Conservation (phyloP, 2,113 vertebrate species). For the Pogona vitticeps region DNA sequence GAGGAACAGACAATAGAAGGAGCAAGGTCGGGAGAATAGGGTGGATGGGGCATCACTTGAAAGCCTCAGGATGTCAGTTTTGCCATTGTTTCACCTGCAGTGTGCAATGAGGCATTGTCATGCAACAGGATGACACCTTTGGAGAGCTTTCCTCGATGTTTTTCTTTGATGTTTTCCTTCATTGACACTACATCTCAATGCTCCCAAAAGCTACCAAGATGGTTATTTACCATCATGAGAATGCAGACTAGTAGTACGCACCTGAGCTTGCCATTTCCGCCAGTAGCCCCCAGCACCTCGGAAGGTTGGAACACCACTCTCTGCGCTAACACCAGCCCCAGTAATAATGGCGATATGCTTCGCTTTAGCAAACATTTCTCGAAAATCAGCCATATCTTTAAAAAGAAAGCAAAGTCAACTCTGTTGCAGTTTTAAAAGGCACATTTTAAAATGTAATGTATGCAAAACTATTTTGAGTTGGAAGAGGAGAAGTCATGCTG, state of each 20-base stretch:
- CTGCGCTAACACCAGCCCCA: conserved; percentile 90
- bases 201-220: background rate
- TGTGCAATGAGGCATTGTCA: too few relatives aligned
- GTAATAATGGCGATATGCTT: conserved; percentile 93
- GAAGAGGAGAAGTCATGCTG: too few relatives aligned
- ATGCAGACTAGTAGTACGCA: conserved; percentile 47
- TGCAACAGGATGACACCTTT: too few relatives aligned
- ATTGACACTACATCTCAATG: background rate
- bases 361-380: conserved; percentile 87
- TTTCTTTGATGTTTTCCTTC: too few relatives aligned
- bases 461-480: background rate
- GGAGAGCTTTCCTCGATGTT: too few relatives aligned
- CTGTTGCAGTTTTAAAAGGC: accelerated
- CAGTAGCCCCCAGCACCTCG: conserved; percentile 89
- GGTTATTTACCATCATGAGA: background rate
- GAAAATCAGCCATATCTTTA: conserved; percentile 89
- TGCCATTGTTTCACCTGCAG: too few relatives aligned
- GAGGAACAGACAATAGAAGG: too few relatives aligned
- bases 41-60: too few relatives aligned
- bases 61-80: too few relatives aligned
- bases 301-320: conserved; percentile 93
- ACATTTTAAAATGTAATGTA: background rate
- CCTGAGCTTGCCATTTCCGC: conserved; percentile 96
- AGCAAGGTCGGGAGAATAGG: too few relatives aligned
- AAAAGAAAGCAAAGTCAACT: background rate